Evolutionary conservation across 2,888 invertebrate species (phyloP).

Genomic region (Aspidiotus rigidus): DNA sequence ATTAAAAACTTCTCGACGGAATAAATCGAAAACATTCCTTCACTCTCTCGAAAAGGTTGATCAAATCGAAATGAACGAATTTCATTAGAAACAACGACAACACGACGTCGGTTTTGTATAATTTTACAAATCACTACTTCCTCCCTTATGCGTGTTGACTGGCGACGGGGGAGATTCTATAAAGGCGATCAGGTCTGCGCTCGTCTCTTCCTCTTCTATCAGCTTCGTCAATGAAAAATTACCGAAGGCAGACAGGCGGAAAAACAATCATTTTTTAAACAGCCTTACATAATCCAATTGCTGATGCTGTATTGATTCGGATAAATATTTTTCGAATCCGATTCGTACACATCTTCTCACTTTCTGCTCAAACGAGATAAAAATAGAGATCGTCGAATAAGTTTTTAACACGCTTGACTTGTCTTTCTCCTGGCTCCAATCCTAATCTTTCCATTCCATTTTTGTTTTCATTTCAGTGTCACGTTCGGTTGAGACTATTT

Average conservation of each 20-base stretch:
- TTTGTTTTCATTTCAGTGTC: not conserved
- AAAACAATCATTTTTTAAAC: conserved; percentile 20
- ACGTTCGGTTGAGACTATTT: not conserved
- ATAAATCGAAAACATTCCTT: no score
- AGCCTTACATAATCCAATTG: not conserved
- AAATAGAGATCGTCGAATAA: not conserved
- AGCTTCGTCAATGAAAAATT: conserved; percentile 15
- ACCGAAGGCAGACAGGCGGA: conserved; percentile 17
- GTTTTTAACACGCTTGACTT: conserved; percentile 1
- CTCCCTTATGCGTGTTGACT: no score
- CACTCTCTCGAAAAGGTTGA: no score
- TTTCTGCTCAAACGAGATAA: not conserved
- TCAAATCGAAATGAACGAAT: no score
- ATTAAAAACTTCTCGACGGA: no score
- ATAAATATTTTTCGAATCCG: not conserved
- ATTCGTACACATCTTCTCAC: not conserved
- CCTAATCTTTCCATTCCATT: not conserved
- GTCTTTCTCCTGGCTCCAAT: not conserved
- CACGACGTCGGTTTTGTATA: no score
- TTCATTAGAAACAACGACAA: no score
- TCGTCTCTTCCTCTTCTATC: no score
- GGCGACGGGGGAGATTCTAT: no score
- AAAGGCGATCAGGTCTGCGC: no score
- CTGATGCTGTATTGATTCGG: not conserved
- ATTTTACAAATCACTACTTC: no score